These are phyloP conservation scores for Leptura quadrifasciata DNA, from an alignment of 2,888 invertebrate genomes.

Conservation along the genomic window DNA sequence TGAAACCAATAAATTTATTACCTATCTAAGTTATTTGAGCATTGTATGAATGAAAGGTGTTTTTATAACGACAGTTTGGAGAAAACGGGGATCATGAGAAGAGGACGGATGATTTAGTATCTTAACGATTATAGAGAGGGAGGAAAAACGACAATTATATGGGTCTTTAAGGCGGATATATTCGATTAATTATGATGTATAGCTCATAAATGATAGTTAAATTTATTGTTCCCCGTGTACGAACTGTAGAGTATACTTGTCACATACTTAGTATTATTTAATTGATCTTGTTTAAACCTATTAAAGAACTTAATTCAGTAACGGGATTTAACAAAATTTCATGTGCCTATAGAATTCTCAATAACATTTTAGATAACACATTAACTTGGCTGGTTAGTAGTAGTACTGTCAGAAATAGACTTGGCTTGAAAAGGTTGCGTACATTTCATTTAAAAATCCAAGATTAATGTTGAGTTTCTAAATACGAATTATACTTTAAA, in stretches of 20 bases:
- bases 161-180: neutral
- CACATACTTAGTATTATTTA: too few relatives aligned
- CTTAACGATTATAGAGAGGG: conserved; percentile 38
- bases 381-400: too few relatives aligned
- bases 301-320: too few relatives aligned
- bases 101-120: conserved; percentile 51
- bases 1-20: conserved; percentile 40
- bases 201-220: neutral
- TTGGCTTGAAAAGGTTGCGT: too few relatives aligned
- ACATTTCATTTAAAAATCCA: too few relatives aligned
- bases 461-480: too few relatives aligned
- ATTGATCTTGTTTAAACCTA: too few relatives aligned
- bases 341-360: too few relatives aligned
- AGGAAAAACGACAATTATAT: conserved; percentile 1
- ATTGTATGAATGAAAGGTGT: conserved; percentile 47
- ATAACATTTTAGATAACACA: too few relatives aligned
- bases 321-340: too few relatives aligned
- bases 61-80: conserved; percentile 23
- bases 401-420: too few relatives aligned
- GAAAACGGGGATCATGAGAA: conserved; percentile 30
- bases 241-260: neutral
- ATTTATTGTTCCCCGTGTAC: neutral
- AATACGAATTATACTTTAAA: too few relatives aligned
- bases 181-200: neutral
- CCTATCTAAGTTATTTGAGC: conserved; percentile 57